phyloP scores from a whole-genome alignment of 2,797 vertebrate species.

The Acrossocheilus wenchowensis region DNA sequence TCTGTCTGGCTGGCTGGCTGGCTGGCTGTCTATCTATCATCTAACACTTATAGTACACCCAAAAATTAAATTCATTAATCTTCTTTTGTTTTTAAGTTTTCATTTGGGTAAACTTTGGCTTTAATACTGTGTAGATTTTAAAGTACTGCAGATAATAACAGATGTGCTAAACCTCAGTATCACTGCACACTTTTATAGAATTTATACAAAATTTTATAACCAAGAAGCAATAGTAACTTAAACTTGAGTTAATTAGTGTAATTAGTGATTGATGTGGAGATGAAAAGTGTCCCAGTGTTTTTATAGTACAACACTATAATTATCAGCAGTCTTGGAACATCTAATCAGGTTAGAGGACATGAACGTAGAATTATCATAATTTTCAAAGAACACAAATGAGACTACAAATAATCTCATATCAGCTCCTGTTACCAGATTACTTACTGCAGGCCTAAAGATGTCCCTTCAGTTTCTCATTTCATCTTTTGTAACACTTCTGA shows the following conservation, averaged over 20 bases:
- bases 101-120: not conserved
- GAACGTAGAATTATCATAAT: not conserved
- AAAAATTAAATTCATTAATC: not conserved
- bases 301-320: not conserved
- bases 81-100: constrained; percentile 5
- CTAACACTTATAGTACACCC: not conserved
- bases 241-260: not conserved
- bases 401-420: not conserved
- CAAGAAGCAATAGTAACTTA: not conserved
- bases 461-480: constrained; percentile 19
- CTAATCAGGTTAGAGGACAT: not conserved
- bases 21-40: not conserved
- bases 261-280: not conserved
- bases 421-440: not conserved
- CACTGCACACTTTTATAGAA: not conserved
- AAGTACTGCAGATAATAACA: not conserved
- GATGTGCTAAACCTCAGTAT: not conserved
- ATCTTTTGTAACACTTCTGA: constrained; percentile 34
- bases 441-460: not conserved
- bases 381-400: not conserved
- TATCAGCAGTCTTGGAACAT: not conserved
- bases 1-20: accelerated
- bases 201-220: not conserved
- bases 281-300: not conserved
- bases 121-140: not conserved